These are phyloP conservation scores for Anolis apletophallus DNA, from an alignment of 2,797 vertebrate genomes.

Conservation along the genomic window DNA sequence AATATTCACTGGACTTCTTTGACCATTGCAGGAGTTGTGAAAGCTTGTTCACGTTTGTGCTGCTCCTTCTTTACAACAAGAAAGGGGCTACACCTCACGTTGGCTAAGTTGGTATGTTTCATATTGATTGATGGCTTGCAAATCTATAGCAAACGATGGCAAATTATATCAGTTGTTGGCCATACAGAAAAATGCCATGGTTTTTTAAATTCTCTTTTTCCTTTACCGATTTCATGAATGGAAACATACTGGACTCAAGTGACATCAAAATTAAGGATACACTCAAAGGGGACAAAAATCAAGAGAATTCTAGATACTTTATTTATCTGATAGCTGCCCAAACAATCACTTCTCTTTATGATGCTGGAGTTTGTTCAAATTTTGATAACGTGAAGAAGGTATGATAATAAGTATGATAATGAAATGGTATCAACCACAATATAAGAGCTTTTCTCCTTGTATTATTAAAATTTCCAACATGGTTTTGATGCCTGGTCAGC, in stretches of 20 bases:
- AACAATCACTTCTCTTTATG: neutral
- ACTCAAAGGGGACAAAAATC: neutral
- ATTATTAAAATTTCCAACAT: conserved; percentile 1
- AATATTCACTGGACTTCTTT: neutral
- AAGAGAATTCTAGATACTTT: neutral
- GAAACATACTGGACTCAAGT: neutral
- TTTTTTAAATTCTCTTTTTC: no score
- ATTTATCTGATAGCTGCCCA: neutral
- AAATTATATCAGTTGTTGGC: neutral
- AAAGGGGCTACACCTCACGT: neutral
- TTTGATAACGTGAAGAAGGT: neutral
- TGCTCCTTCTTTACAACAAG: neutral
- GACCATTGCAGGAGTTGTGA: neutral
- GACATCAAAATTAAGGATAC: neutral
- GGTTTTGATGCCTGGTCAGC: neutral
- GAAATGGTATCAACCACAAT: neutral
- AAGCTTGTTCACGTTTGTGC: neutral
- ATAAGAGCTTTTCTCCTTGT: neutral
- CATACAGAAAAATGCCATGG: neutral
- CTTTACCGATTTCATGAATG: neutral
- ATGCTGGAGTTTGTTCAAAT: neutral
- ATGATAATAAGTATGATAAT: neutral
- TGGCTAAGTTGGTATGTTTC: neutral
- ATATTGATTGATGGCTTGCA: neutral
- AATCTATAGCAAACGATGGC: neutral